Conservation (phyloP, 2,113 vertebrate genomes). For the Oophaga pumilio region DNA sequence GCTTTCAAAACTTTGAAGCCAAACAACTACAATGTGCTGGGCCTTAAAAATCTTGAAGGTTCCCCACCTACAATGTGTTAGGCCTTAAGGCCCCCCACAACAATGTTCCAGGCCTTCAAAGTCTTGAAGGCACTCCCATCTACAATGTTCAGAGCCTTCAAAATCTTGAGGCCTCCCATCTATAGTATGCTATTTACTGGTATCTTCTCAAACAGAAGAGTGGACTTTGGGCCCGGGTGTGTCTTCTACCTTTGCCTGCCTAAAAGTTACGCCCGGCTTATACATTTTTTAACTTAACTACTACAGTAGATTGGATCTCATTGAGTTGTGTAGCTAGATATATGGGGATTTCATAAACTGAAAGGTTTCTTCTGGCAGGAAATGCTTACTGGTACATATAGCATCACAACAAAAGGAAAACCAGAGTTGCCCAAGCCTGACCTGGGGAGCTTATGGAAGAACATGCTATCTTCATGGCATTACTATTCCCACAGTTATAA, state of each 20-base stretch:
- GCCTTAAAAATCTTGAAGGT: too few relatives aligned
- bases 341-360: not conserved
- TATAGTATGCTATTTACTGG: too few relatives aligned
- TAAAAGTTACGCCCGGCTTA: not conserved
- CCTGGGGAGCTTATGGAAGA: not conserved
- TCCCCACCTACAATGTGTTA: too few relatives aligned
- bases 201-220: too few relatives aligned
- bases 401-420: not conserved
- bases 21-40: too few relatives aligned
- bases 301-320: not conserved
- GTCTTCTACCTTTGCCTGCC: not conserved
- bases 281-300: not conserved
- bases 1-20: too few relatives aligned
- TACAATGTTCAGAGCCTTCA: too few relatives aligned
- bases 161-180: too few relatives aligned
- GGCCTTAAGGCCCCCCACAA: too few relatives aligned
- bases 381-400: conserved; percentile 15
- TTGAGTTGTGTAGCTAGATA: not conserved
- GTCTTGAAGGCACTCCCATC: too few relatives aligned
- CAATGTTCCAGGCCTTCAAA: too few relatives aligned
- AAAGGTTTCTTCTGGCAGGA: not conserved
- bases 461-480: not conserved
- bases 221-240: not conserved
- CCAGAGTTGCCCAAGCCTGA: not conserved
- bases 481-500: not conserved